Conservation (phyloP, 2,113 vertebrate genomes). For the Pyxicephalus adspersus region DNA sequence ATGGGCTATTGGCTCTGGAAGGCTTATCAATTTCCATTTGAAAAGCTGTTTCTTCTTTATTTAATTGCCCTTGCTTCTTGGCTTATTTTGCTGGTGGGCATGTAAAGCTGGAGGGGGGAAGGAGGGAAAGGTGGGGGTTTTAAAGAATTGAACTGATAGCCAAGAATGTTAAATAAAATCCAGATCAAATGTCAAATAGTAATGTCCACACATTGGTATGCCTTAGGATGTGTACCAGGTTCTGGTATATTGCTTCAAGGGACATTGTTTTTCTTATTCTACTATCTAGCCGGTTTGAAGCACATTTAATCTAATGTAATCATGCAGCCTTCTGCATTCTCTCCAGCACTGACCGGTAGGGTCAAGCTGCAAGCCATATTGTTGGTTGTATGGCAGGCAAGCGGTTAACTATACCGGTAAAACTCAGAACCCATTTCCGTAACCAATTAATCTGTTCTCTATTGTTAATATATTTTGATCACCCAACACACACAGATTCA, state of each 20-base stretch:
- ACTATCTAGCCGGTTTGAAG: conserved; percentile 10
- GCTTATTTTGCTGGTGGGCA: conserved; percentile 40
- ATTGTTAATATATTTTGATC: background rate
- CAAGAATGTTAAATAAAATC: conserved; percentile 25
- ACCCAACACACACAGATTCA: background rate
- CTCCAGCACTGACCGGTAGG: conserved; percentile 19
- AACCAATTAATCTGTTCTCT: conserved; percentile 17
- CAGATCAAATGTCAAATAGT: conserved; percentile 9
- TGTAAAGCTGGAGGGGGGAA: background rate
- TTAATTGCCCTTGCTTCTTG: conserved; percentile 53
- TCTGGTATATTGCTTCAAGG: background rate
- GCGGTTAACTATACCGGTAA: conserved; percentile 5
- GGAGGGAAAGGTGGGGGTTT: background rate
- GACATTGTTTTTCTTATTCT: conserved; percentile 1
- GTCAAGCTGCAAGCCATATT: conserved; percentile 28
- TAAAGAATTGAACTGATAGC: background rate
- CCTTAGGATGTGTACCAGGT: background rate
- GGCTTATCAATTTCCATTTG: conserved; percentile 58
- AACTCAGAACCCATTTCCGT: background rate
- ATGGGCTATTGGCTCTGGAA: conserved; percentile 54
- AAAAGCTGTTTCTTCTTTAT: conserved; percentile 54
- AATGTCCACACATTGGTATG: conserved; percentile 8
- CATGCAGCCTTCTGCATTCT: conserved; percentile 17
- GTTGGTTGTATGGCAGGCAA: conserved; percentile 2
- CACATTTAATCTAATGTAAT: conserved; percentile 32